Percentiles rank a stretch among this genome's conserved stretches.
phyloP scores from a whole-genome alignment of 2,888 invertebrate genomes.

The Erebia epiphron region DNA sequence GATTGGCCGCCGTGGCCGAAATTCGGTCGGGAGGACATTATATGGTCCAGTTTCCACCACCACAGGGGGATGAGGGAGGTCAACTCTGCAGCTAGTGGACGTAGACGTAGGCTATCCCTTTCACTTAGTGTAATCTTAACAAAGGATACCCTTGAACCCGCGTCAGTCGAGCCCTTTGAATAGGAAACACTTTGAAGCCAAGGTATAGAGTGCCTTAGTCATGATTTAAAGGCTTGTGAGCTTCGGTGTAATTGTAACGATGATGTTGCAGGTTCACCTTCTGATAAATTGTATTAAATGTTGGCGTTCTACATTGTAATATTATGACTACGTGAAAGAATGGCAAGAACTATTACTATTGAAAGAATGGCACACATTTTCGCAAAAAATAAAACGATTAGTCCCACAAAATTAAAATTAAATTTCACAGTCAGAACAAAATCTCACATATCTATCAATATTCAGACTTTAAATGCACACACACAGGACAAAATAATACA shows the following conservation, averaged over 20 bases:
- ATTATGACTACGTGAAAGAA: too few relatives aligned
- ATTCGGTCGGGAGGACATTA: too few relatives aligned
- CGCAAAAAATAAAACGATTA: too few relatives aligned
- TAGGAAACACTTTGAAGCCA: constrained; percentile 12
- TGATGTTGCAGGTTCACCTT: constrained; percentile 6
- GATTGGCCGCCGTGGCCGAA: too few relatives aligned
- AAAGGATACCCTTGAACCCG: constrained; percentile 54
- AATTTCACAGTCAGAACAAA: too few relatives aligned
- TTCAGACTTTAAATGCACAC: too few relatives aligned
- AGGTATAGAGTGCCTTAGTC: constrained; percentile 16
- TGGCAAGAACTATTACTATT: too few relatives aligned
- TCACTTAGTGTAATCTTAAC: constrained; percentile 63
- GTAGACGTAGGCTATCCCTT: constrained; percentile 45
- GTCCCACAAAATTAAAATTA: too few relatives aligned
- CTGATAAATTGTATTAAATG: neutral
- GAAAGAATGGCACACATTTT: too few relatives aligned
- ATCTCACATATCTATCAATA: too few relatives aligned
- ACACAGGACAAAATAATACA: too few relatives aligned
- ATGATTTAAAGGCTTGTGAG: constrained; percentile 13
- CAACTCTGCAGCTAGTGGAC: constrained; percentile 16
- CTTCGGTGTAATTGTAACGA: neutral
- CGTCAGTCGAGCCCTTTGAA: constrained; percentile 13
- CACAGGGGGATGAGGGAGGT: neutral
- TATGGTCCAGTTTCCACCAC: neutral
- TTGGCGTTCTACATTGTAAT: neutral